Evolutionary conservation across 2,888 invertebrate species (phyloP).

Genomic region (Neoitamus cyanurus): DNA sequence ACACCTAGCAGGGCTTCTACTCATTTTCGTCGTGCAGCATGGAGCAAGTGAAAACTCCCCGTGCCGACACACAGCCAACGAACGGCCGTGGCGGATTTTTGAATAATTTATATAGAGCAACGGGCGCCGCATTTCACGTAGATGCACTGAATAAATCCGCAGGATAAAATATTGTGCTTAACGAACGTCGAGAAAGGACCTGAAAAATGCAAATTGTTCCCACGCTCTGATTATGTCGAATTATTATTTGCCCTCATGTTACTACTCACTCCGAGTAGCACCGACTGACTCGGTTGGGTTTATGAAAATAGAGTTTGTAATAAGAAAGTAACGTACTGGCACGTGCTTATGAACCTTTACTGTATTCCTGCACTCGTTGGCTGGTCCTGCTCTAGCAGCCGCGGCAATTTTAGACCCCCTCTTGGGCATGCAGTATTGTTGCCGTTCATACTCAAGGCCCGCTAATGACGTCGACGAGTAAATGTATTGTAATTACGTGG

Average conservation of each 20-base stretch:
- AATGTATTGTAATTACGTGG: slow-evolving; percentile 1
- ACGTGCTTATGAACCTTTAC: background rate
- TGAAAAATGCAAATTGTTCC: background rate
- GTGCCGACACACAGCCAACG: background rate
- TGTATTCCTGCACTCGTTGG: background rate
- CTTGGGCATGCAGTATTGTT: background rate
- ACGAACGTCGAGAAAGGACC: background rate
- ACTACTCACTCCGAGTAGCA: background rate
- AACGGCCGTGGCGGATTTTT: background rate
- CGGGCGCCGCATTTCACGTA: background rate
- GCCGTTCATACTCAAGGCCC: background rate
- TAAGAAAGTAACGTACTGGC: background rate
- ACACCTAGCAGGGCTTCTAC: background rate
- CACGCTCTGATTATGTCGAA: background rate
- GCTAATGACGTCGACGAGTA: background rate
- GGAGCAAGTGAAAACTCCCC: background rate
- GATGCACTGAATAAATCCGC: background rate
- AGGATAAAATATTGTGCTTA: background rate
- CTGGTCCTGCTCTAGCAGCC: background rate
- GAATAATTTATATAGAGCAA: background rate
- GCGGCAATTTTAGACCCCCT: background rate
- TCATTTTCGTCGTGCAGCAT: background rate
- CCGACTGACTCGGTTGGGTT: background rate
- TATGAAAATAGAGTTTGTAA: background rate
- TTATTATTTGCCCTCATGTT: background rate